These are phyloP conservation scores for Danio kyathit DNA, from an alignment of 2,797 vertebrate genomes.

Conservation along the genomic window DNA sequence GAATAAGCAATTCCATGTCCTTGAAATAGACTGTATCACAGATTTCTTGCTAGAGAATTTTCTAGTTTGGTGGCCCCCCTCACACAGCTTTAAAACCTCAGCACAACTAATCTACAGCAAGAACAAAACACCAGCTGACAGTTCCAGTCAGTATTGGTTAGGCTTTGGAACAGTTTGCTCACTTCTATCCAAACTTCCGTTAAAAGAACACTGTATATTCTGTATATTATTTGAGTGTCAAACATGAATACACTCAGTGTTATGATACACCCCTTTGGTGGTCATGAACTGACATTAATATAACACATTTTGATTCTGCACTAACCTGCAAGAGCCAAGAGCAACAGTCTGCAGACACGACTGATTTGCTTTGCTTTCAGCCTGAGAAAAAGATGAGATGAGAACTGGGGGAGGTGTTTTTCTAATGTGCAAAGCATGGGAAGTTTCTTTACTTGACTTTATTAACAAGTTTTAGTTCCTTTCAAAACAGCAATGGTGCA, in stretches of 20 bases:
- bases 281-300: constrained; percentile 29
- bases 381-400: constrained; percentile 35
- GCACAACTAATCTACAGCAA: constrained; percentile 44
- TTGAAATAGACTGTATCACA: neutral
- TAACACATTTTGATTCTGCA: constrained; percentile 12
- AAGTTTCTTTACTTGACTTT: neutral
- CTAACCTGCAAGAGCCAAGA: constrained; percentile 35
- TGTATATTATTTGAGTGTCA: constrained; percentile 35
- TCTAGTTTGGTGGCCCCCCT: constrained; percentile 38
- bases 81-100: constrained; percentile 16
- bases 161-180: neutral
- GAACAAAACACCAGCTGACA: constrained; percentile 42
- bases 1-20: neutral
- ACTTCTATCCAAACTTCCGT: constrained; percentile 11
- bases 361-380: constrained; percentile 42
- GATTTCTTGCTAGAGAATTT: constrained; percentile 15
- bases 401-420: neutral
- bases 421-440: neutral
- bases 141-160: constrained; percentile 11
- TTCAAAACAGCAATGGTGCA: neutral
- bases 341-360: constrained; percentile 44
- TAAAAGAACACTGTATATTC: constrained; percentile 14
- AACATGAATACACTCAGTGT: constrained; percentile 12
- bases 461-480: neutral
- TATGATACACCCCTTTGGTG: constrained; percentile 18